Conservation (phyloP, 2,797 vertebrate species). For the Oreochromis grahami region DNA sequence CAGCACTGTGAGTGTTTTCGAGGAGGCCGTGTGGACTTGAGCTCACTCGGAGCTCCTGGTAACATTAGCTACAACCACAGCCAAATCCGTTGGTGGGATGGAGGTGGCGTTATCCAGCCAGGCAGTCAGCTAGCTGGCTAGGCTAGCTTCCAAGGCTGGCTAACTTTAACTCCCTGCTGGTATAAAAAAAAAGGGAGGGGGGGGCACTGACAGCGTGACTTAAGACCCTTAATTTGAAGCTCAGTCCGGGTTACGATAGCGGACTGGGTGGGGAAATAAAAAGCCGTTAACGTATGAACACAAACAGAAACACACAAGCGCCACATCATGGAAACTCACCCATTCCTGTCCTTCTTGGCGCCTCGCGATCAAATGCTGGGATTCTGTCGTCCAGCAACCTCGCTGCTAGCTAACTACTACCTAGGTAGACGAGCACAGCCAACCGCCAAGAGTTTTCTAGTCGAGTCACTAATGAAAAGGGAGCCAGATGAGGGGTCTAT, state of each 20-base stretch:
- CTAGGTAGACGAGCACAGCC: constrained; percentile 43
- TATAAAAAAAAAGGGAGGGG: rapidly evolving
- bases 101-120: constrained; percentile 39
- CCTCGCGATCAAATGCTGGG: constrained; percentile 47
- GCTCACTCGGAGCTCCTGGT: neutral
- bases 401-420: constrained; percentile 55
- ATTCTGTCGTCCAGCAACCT: constrained; percentile 52
- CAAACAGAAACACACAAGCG: constrained; percentile 6
- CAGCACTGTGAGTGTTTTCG: neutral
- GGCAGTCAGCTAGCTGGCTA: constrained; percentile 44
- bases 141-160: constrained; percentile 37
- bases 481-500: constrained; percentile 22
- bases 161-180: constrained; percentile 23
- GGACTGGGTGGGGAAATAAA: neutral
- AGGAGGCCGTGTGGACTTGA: neutral
- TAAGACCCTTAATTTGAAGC: neutral
- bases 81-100: constrained; percentile 23
- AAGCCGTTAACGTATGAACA: neutral
- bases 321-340: constrained; percentile 77
- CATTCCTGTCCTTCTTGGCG: constrained; percentile 68
- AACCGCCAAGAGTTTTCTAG: neutral
- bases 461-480: constrained; percentile 2
- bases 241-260: neutral
- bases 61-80: constrained; percentile 2
- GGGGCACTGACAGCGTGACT: neutral